phyloP scores from a whole-genome alignment of 92 coral and sea anemone genomes.

The Porites cylindrica region DNA sequence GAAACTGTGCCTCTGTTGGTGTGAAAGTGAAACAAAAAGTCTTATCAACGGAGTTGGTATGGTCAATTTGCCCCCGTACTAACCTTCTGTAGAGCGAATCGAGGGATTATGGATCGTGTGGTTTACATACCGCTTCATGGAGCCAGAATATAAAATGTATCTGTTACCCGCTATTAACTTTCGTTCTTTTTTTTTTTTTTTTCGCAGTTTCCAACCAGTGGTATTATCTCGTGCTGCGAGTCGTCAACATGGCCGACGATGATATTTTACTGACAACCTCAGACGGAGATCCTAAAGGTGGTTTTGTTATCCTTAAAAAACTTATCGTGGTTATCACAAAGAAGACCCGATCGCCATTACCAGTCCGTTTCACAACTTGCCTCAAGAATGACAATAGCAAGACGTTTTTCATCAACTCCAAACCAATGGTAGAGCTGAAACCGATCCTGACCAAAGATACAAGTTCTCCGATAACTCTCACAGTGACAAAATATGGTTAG shows the following conservation, averaged over 20 bases:
- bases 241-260: constrained; percentile 76
- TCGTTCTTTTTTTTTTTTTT: too few species aligned
- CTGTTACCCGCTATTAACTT: not conserved
- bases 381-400: constrained; percentile 38
- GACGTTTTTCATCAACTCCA: constrained; percentile 77
- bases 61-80: too few species aligned
- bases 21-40: too few species aligned
- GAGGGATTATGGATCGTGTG: too few species aligned
- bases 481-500: constrained; percentile 68
- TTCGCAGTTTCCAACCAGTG: constrained; percentile 62
- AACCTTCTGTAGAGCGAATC: too few species aligned
- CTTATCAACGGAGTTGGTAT: too few species aligned
- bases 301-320: constrained; percentile 67
- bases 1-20: too few species aligned
- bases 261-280: constrained; percentile 63
- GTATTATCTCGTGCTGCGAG: constrained; percentile 73
- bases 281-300: constrained; percentile 69
- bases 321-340: constrained; percentile 74
- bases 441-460: constrained; percentile 57
- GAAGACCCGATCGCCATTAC: constrained; percentile 70
- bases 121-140: too few species aligned
- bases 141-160: too few species aligned
- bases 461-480: constrained; percentile 58
- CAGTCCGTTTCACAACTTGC: constrained; percentile 67
- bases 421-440: constrained; percentile 52